A percentile compares a stretch with the other conserved stretches of the same genome.
Conservation (phyloP, 2,113 vertebrate species). For the Grammomys surdaster region DNA sequence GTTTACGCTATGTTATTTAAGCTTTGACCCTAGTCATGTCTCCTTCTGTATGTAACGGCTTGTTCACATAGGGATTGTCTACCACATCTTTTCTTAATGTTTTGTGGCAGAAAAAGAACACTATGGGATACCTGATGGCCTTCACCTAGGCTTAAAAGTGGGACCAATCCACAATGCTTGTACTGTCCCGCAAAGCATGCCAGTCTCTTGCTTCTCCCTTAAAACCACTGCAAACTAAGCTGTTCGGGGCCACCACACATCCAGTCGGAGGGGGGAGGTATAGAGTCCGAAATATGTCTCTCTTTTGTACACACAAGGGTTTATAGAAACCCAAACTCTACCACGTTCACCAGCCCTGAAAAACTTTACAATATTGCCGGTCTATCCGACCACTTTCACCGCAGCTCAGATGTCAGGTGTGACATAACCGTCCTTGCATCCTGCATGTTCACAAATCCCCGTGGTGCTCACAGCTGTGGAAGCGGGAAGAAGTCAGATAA, state of each 20-base stretch:
- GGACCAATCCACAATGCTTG: not conserved
- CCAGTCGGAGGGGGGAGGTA: not conserved
- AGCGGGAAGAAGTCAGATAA: not conserved
- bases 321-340: conserved; percentile 4
- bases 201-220: fast-evolving
- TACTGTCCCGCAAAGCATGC: not conserved
- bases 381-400: not conserved
- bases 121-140: not conserved
- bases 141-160: not conserved
- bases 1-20: not conserved
- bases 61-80: not conserved
- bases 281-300: not conserved
- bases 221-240: not conserved
- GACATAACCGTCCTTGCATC: not conserved
- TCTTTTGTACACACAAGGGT: not conserved
- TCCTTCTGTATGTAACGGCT: not conserved
- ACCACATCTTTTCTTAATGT: not conserved
- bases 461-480: not conserved
- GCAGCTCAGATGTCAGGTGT: conserved; percentile 5
- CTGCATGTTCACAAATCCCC: not conserved
- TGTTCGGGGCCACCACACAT: not conserved
- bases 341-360: not conserved
- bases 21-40: not conserved
- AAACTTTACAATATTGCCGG: conserved; percentile 29
- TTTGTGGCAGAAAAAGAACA: not conserved